Percentiles rank a stretch among this genome's conserved stretches.
These are phyloP conservation scores for Lamellibrachia columna DNA, from an alignment of 2,888 invertebrate species.

Conservation along the genomic window DNA sequence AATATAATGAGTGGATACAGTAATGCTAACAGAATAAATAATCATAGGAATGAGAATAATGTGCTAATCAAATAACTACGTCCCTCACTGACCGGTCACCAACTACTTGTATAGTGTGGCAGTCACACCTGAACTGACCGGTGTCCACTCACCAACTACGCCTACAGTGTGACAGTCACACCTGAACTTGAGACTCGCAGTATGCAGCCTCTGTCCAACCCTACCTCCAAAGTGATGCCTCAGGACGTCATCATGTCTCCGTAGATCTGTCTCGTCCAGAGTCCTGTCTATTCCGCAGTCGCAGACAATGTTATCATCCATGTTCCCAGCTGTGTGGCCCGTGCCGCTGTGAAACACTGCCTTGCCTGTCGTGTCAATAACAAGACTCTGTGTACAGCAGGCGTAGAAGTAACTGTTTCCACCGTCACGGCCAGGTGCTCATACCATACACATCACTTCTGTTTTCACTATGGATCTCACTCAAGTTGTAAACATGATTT, in stretches of 20 bases:
- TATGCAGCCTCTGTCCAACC: not conserved
- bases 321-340: not conserved
- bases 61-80: too few species aligned
- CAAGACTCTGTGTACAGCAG: not conserved
- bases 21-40: not conserved
- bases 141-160: not conserved
- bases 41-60: too few species aligned
- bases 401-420: not conserved
- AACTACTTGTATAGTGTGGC: too few species aligned
- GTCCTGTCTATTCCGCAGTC: not conserved
- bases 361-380: not conserved
- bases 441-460: not conserved
- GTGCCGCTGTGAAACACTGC: not conserved
- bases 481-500: slow-evolving; percentile 5
- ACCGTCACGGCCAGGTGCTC: not conserved
- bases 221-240: not conserved
- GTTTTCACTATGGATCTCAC: not conserved
- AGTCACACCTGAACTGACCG: too few species aligned
- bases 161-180: not conserved
- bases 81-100: too few species aligned
- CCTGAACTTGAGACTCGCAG: not conserved
- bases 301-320: not conserved
- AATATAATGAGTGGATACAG: not conserved
- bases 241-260: not conserved
- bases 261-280: not conserved